Evolutionary conservation across 2,888 invertebrate species (phyloP), one percentile per base, ranked within the genome.

Genomic region (Philhelius pedissequus): DNA sequence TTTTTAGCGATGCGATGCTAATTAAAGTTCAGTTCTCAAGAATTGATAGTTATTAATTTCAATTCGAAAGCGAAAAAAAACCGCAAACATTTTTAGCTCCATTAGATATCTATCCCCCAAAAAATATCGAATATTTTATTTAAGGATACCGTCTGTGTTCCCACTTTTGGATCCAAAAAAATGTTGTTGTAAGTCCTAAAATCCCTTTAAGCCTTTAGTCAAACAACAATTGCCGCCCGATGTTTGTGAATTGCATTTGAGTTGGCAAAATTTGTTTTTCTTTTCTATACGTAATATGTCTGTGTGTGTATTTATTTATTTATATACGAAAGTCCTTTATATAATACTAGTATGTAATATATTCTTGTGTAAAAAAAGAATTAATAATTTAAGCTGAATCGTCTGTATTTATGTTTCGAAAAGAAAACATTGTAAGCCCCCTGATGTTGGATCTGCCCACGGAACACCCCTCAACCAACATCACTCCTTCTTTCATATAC

Each of bases 371-470:
- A 70, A 64, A 78, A 64, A 78, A 74, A 74, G 73, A 70, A 83
- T 84, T 84, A 84, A 84, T 84, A 84, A 84, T 84, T 84, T 84
- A 84, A 84, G 71, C 62, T 66, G 75, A 83, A 70, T 79, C 79
- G 83, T 83, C 83, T 83, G 83, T 83, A 75, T 83, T 79, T 83
- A 79, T 83, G 70, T 79, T 81, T 79, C 13, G 11, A 45, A 74
- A 74, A 32, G 64, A 78, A 83, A 73, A 83, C 73, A 52, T 45
- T 8, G 54, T 54, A 18, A 35, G 27, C 11, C 18, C 38, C 45
- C 13, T 3, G 6, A 7, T 43, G 7, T 43, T 40, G 40, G n/a
- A 43, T 45, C 48, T 13, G 20, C 6, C 25, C 18, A 18, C 8
- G 8, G 9, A n/a, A n/a, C 5, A n/a, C n/a, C n/a, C n/a, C n/a